phyloP scores from a whole-genome alignment of 2,797 vertebrate genomes.

The Telmatherina bonti region DNA sequence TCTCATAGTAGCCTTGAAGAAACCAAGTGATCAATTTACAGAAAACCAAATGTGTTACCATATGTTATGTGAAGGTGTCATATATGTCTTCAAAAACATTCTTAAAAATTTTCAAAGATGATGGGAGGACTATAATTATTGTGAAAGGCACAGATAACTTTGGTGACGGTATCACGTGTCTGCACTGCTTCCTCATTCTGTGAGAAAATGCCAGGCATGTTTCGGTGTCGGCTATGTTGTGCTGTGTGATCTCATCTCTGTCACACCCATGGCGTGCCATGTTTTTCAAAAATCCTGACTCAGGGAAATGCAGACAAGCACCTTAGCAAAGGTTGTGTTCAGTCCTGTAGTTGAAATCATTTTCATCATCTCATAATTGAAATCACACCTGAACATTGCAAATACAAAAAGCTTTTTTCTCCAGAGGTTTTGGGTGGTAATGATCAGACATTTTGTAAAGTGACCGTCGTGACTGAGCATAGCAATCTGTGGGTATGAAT shows the following conservation, averaged over 20 bases:
- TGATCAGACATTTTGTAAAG: background rate
- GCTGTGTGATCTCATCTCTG: constrained; percentile 3
- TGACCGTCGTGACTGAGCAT: background rate
- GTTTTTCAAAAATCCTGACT: constrained; percentile 33
- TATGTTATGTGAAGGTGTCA: background rate
- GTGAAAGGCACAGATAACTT: background rate
- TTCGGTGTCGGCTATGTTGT: constrained; percentile 20
- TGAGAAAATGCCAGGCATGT: constrained; percentile 30
- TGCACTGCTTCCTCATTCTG: constrained; percentile 41
- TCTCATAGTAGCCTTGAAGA: background rate
- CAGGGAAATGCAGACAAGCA: background rate
- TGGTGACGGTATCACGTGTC: constrained; percentile 12
- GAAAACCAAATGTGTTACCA: background rate
- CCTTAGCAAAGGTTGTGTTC: background rate
- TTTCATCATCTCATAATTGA: background rate
- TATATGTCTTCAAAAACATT: background rate
- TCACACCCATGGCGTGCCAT: constrained; percentile 36
- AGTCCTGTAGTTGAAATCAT: background rate
- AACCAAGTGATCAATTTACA: background rate
- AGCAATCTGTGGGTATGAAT: background rate
- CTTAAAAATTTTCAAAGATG: background rate
- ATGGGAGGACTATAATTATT: background rate
- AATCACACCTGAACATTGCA: too few species aligned
- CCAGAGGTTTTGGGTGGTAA: background rate
- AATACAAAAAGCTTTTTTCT: too few species aligned